phyloP scores from a whole-genome alignment of 2,888 invertebrate genomes.

The Perdita meconis region DNA sequence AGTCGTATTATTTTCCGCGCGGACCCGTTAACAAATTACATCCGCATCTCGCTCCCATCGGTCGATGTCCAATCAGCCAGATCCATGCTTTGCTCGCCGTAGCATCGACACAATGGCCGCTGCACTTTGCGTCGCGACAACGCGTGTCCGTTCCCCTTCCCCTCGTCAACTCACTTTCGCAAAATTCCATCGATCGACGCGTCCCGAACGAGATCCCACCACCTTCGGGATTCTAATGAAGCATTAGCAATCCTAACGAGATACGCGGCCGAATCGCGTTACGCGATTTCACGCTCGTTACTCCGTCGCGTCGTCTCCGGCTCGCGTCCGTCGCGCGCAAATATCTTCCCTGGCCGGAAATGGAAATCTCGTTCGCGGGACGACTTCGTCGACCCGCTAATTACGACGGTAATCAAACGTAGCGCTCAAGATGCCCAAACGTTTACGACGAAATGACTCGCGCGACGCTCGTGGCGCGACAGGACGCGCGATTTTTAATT shows the following conservation, averaged over 20 bases:
- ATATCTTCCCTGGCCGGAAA: constrained; percentile 19
- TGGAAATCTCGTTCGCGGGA: constrained; percentile 24
- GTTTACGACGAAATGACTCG: not conserved
- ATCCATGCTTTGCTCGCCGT: constrained; percentile 38
- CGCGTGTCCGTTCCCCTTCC: too few relatives aligned
- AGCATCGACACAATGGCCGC: constrained; percentile 26
- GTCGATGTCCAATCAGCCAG: constrained; percentile 58
- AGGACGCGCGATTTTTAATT: constrained; percentile 18
- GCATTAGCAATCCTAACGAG: not conserved
- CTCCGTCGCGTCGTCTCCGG: constrained; percentile 6
- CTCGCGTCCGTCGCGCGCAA: not conserved
- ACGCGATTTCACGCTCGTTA: not conserved
- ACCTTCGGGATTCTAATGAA: not conserved
- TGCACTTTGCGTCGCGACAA: constrained; percentile 45
- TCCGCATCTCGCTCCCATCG: constrained; percentile 72
- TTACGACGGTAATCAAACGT: constrained; percentile 44
- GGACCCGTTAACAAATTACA: constrained; percentile 72
- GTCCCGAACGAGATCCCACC: not conserved
- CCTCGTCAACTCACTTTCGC: constrained; percentile 17
- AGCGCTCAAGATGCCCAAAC: constrained; percentile 5
- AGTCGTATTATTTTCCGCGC: constrained; percentile 63
- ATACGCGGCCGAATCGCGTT: not conserved
- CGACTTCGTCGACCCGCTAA: constrained; percentile 17
- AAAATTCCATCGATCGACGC: not conserved
- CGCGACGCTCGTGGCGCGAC: not conserved